Evolutionary conservation across 2,888 invertebrate species (phyloP).

Genomic region (Caenorhabditis imperialis): DNA sequence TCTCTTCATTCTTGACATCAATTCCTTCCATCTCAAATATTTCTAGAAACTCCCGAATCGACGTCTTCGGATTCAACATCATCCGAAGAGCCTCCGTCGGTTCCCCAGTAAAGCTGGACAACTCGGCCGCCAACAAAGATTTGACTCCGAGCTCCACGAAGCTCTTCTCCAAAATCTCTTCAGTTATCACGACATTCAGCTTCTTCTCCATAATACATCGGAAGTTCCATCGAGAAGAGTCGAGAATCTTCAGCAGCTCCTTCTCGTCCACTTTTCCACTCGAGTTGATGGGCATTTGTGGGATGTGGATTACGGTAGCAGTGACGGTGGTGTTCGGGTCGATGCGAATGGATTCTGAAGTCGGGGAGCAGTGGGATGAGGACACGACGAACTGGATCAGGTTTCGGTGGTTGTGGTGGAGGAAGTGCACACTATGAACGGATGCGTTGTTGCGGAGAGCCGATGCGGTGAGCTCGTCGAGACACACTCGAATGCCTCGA

Average conservation of each 20-base stretch:
- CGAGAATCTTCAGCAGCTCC: constrained; percentile 6
- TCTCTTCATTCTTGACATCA: not conserved
- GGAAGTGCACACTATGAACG: constrained; percentile 1
- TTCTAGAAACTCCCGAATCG: constrained; percentile 18
- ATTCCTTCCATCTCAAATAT: not conserved
- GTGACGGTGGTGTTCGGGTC: not conserved
- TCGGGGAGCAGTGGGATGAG: not conserved
- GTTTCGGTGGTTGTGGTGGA: constrained; percentile 10
- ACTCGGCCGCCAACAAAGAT: constrained; percentile 28
- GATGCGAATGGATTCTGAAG: not conserved
- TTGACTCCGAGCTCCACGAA: constrained; percentile 26
- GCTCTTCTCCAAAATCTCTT: not conserved
- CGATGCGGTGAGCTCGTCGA: constrained; percentile 16
- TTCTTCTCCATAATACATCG: not conserved
- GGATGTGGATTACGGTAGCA: constrained; percentile 5
- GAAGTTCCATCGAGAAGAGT: not conserved
- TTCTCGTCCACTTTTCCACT: constrained; percentile 46
- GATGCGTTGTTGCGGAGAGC: not conserved
- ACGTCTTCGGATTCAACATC: constrained; percentile 17
- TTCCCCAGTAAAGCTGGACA: constrained; percentile 10
- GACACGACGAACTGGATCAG: constrained; percentile 17
- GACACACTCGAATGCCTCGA: constrained; percentile 38
- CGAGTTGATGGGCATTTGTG: constrained; percentile 21
- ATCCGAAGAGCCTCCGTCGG: constrained; percentile 6
- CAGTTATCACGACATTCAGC: not conserved